Evolutionary conservation across 2,113 vertebrate species (phyloP).

Genomic region (Dromaius novaehollandiae): DNA sequence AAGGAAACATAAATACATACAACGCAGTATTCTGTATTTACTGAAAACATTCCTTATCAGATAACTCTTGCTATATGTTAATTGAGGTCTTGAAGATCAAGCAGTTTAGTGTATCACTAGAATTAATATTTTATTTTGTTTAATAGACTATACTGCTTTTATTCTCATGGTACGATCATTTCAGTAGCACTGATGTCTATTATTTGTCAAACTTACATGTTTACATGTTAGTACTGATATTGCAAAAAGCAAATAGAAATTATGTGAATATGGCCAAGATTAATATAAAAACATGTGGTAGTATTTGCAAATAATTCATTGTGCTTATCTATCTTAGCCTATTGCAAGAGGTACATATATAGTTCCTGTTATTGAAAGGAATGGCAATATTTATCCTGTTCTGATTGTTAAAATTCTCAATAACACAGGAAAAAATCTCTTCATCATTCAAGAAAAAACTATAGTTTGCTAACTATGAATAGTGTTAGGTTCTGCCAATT

Average conservation of each 20-base stretch:
- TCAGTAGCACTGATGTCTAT: accelerated
- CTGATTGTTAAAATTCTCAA: not conserved
- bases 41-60: not conserved
- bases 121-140: not conserved
- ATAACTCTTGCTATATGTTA: not conserved
- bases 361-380: not conserved
- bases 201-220: not conserved
- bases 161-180: accelerated
- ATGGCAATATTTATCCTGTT: not conserved
- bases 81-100: not conserved
- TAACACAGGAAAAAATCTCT: not conserved
- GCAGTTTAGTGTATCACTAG: not conserved
- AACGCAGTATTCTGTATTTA: not conserved
- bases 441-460: not conserved
- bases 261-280: not conserved
- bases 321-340: not conserved
- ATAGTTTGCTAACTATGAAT: not conserved
- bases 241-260: not conserved
- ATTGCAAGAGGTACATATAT: not conserved
- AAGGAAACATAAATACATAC: not conserved
- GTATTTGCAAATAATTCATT: not conserved
- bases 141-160: not conserved
- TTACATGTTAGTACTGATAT: not conserved
- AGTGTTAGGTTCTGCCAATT: not conserved
- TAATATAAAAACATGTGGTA: not conserved